Conservation (phyloP, 2,888 invertebrate species). For the Acleris laterana region DNA sequence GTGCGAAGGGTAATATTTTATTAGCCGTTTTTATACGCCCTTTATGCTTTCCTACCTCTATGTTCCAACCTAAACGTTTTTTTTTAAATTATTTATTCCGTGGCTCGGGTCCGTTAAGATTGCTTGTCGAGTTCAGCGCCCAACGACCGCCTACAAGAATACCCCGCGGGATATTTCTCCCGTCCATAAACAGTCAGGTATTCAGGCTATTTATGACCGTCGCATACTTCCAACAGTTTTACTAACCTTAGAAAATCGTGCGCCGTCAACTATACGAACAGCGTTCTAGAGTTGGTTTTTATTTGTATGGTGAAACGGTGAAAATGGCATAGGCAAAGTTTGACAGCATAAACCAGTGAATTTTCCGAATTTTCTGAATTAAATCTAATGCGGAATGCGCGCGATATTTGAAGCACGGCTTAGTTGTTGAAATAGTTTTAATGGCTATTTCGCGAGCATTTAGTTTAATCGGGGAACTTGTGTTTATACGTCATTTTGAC, state of each 20-base stretch:
- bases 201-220: constrained; percentile 3
- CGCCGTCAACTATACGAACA: neutral
- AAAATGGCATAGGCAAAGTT: constrained; percentile 6
- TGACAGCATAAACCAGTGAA: neutral
- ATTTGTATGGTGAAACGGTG: neutral
- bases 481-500: too few relatives aligned
- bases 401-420: neutral
- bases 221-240: constrained; percentile 6
- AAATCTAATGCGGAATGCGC: neutral
- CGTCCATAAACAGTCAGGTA: constrained; percentile 3
- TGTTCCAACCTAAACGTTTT: too few relatives aligned
- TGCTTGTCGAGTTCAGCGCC: too few relatives aligned
- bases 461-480: neutral
- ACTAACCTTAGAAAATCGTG: neutral
- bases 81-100: too few relatives aligned
- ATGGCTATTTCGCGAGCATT: neutral
- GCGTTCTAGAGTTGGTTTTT: neutral
- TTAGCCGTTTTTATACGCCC: too few relatives aligned
- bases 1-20: too few relatives aligned
- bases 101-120: too few relatives aligned
- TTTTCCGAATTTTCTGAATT: constrained; percentile 10
- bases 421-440: neutral
- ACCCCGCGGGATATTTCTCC: too few relatives aligned
- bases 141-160: too few relatives aligned
- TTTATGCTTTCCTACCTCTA: too few relatives aligned